Evolutionary conservation across 23 tunicate genomes (phyloP).

Genomic region (Styela plicata): DNA sequence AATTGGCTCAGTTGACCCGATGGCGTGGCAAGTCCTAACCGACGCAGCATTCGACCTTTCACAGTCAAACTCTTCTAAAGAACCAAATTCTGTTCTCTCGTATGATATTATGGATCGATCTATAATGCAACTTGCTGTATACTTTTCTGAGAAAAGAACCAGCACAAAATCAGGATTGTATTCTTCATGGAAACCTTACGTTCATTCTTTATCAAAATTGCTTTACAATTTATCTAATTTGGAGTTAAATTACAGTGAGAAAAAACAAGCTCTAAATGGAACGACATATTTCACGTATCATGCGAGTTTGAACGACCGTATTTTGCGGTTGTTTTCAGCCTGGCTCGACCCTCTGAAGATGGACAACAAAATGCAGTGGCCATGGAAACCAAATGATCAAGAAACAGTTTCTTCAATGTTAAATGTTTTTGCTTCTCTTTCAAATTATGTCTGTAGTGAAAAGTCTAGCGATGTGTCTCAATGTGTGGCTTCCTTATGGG

Average conservation of each 20-base stretch:
- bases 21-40: slow-evolving; percentile 2
- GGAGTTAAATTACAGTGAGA: slow-evolving; percentile 1
- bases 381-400: slow-evolving; percentile 7
- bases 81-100: neutral
- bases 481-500: slow-evolving; percentile 24
- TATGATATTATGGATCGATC: slow-evolving; percentile 3
- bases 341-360: slow-evolving; percentile 1
- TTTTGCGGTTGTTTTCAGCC: slow-evolving; percentile 25
- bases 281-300: neutral
- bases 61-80: neutral
- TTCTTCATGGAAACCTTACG: neutral
- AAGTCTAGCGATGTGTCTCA: neutral
- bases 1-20: neutral
- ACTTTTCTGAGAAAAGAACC: slow-evolving; percentile 15
- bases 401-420: neutral
- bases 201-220: neutral
- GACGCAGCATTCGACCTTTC: neutral
- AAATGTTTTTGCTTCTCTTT: neutral
- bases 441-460: slow-evolving; percentile 14
- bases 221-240: neutral
- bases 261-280: neutral
- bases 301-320: slow-evolving; percentile 2
- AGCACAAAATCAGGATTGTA: slow-evolving; percentile 1
- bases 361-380: neutral
- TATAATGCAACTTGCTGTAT: slow-evolving; percentile 23